Percentiles rank a stretch among this genome's conserved stretches.
These are phyloP conservation scores for Ceratitis capitata DNA, from an alignment of 1,140 invertebrate species.

Conservation along the genomic window DNA sequence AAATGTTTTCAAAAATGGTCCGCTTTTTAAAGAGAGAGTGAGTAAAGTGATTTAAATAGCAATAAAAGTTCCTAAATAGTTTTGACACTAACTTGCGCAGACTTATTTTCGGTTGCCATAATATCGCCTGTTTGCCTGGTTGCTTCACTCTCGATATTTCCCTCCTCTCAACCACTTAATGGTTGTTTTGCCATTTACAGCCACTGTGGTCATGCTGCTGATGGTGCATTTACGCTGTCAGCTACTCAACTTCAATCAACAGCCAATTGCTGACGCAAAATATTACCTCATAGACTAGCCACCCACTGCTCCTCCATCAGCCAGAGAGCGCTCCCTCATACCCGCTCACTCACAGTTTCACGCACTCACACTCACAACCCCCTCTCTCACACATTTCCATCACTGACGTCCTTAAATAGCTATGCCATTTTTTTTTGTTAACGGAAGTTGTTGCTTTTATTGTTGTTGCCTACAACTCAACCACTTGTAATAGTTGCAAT, in stretches of 20 bases:
- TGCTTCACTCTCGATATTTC: not conserved
- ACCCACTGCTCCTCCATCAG: too few species aligned
- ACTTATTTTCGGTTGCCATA: not conserved
- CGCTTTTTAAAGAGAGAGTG: too few species aligned
- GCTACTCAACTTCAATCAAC: not conserved
- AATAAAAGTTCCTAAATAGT: not conserved
- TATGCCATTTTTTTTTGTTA: not conserved
- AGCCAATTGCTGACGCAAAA: not conserved
- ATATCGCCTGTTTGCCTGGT: not conserved
- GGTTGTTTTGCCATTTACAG: not conserved
- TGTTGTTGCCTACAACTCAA: not conserved
- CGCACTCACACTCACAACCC: too few species aligned
- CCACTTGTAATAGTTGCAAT: not conserved
- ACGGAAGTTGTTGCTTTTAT: not conserved
- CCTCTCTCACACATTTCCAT: not conserved
- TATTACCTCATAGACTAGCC: not conserved
- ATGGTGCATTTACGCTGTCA: constrained; percentile 10
- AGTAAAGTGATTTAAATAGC: too few species aligned
- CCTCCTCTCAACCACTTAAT: not conserved
- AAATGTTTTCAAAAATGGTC: too few species aligned
- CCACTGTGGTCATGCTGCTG: not conserved
- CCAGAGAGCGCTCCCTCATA: too few species aligned
- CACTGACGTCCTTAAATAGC: not conserved
- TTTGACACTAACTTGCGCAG: not conserved
- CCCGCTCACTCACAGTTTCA: too few species aligned